A percentile compares a stretch with the other conserved stretches of the same genome.
Conservation (phyloP, 2,113 vertebrate genomes). For the Cichladusa arquata region DNA sequence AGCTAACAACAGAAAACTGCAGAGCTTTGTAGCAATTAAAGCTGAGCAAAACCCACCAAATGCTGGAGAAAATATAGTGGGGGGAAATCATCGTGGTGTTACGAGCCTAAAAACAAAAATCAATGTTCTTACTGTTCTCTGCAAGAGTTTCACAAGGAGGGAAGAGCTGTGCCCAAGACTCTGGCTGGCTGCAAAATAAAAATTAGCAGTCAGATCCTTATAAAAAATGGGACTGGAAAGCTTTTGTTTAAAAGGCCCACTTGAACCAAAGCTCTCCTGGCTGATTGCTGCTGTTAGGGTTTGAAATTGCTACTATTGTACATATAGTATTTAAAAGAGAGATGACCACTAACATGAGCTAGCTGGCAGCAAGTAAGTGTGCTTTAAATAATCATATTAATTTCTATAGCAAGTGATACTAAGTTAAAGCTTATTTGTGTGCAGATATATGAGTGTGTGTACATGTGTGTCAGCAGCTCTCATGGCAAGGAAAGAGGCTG, state of each 20-base stretch:
- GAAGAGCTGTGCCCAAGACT: not conserved
- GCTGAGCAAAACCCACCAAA: not conserved
- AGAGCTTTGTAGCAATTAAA: slow-evolving; percentile 5
- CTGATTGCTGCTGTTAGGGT: not conserved
- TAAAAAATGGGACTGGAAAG: not conserved
- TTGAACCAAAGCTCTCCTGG: not conserved
- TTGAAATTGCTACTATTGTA: not conserved
- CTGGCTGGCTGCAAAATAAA: not conserved
- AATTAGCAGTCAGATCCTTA: not conserved
- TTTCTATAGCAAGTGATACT: not conserved
- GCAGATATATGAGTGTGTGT: fast-evolving
- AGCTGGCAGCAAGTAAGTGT: not conserved
- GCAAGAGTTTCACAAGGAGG: not conserved
- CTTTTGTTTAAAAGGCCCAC: not conserved
- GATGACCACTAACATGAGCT: not conserved
- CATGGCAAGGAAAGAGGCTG: not conserved
- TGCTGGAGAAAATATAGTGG: not conserved
- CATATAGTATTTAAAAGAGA: not conserved
- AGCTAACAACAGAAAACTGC: not conserved
- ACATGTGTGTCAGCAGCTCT: not conserved
- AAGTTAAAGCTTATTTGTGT: not conserved
- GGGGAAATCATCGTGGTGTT: not conserved
- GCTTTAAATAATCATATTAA: not conserved
- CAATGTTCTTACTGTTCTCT: not conserved
- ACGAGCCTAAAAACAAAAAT: not conserved